Evolutionary conservation across 2,888 invertebrate species (phyloP).

Genomic region (Ctenicera cuprea): DNA sequence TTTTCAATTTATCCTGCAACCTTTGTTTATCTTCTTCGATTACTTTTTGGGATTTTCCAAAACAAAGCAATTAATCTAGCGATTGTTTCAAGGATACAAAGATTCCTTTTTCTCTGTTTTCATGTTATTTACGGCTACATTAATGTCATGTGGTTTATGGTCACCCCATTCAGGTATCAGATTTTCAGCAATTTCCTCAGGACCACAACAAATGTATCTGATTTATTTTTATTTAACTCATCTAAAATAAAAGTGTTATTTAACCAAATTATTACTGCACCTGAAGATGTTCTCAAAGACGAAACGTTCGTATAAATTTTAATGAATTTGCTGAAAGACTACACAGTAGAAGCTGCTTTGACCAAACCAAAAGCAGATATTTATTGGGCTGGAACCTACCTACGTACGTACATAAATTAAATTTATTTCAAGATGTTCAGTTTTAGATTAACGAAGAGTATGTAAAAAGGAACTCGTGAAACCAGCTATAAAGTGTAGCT

Average conservation of each 20-base stretch:
- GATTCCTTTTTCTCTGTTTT: not conserved
- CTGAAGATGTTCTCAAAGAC: no score
- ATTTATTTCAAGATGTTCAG: not conserved
- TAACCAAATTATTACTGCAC: no score
- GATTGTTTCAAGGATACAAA: constrained; percentile 2
- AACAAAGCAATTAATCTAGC: not conserved
- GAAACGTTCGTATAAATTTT: no score
- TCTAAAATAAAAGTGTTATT: no score
- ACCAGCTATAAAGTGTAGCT: not conserved
- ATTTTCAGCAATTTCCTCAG: no score
- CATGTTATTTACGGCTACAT: not conserved
- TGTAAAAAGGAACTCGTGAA: not conserved
- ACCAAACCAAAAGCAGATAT: no score
- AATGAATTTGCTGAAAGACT: no score
- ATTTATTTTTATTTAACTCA: no score
- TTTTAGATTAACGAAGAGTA: not conserved
- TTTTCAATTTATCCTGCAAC: no score
- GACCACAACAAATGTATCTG: no score
- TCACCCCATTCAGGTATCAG: not conserved
- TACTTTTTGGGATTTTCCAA: not conserved
- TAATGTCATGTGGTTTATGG: not conserved
- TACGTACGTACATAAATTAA: constrained; percentile 11
- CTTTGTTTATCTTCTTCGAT: not conserved
- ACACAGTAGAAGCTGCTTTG: no score
- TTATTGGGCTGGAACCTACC: no score